Evolutionary conservation across 2,888 invertebrate genomes (phyloP), one percentile per base, ranked within the genome.

Genomic region (Athrips mouffetella): DNA sequence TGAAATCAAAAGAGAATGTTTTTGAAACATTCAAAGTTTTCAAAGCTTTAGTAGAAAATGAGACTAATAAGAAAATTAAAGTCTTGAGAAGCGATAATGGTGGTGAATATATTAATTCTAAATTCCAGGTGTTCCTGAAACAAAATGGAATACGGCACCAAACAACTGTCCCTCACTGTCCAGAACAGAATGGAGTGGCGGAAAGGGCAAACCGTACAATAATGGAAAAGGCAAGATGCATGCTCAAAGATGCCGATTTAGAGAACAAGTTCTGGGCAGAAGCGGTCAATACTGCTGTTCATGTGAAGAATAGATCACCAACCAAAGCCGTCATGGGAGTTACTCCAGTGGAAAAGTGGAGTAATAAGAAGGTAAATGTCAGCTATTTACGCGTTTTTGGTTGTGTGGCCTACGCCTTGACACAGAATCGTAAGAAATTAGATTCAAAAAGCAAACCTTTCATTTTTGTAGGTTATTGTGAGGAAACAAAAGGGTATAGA

Each of bases 1-100:
- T 51, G 18, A 33, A 37, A 8, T 21, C 10, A 8, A 52, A 52
- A 21, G 25, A 31, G 8, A 47, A 49, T 25, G 47, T 49, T 18
- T 29, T 46, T 30, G 29, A 45, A 15, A 8, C 31, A 37, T 51
- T 51, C 39, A 44, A 20, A 8, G 5, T 20, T 8, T 52, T 49
- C 45, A 50, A 50, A 30, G 15, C 15, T 16, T 33, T 31, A 6
- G 42, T 47, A 3, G 46, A 50, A 16, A 47, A 50, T 15, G 42
- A 50, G 27, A 50, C 33, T 20, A 37, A 18, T 29, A 37, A 20
- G 13, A 18, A 7, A 8, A 15, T 37, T 13, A n/a, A n/a, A n/a
- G n/a, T n/a, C n/a, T n/a, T n/a, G n/a, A n/a, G n/a, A n/a, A n/a
- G n/a, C n/a, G n/a, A n/a, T n/a, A n/a, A n/a, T n/a, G n/a, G n/a